These are phyloP conservation scores for Euthynnus affinis DNA, from an alignment of 2,797 vertebrate genomes.

Conservation along the genomic window DNA sequence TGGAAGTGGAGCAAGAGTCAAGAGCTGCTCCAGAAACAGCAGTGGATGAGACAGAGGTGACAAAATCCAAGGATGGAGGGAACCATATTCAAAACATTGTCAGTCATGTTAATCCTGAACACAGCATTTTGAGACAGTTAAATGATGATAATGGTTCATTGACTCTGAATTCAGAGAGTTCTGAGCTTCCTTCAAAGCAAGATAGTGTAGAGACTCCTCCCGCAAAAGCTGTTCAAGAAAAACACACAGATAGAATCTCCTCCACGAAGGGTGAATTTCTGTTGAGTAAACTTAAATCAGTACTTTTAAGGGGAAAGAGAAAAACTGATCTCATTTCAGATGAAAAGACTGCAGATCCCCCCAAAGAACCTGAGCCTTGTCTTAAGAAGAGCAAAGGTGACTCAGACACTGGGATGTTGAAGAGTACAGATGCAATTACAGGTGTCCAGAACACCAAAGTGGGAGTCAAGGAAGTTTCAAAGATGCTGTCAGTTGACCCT, in stretches of 20 bases:
- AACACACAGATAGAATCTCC: constrained; percentile 9
- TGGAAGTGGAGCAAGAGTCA: constrained; percentile 34
- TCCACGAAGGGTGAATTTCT: constrained; percentile 61
- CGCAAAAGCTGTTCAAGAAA: constrained; percentile 37
- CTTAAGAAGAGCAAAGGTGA: constrained; percentile 72
- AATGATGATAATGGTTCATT: constrained; percentile 1
- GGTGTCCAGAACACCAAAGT: constrained; percentile 12
- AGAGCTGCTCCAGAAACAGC: constrained; percentile 21
- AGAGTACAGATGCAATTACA: constrained; percentile 18
- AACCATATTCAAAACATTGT: constrained; percentile 4
- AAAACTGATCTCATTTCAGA: constrained; percentile 35
- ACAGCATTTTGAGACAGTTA: neutral
- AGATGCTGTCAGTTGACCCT: constrained; percentile 67
- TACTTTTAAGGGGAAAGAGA: constrained; percentile 76
- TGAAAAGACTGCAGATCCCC: constrained; percentile 9
- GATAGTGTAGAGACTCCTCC: constrained; percentile 7
- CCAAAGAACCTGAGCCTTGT: constrained; percentile 49
- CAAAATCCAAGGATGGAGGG: constrained; percentile 22
- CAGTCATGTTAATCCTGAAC: constrained; percentile 24
- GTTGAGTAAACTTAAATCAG: constrained; percentile 79
- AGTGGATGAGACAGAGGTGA: constrained; percentile 7
- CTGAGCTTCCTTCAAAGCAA: constrained; percentile 23
- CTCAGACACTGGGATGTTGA: constrained; percentile 15
- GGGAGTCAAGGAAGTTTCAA: constrained; percentile 33
- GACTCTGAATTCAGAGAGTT: constrained; percentile 25